These are phyloP conservation scores for Centrocercus urophasianus DNA, from an alignment of 2,113 vertebrate species.

Conservation along the genomic window DNA sequence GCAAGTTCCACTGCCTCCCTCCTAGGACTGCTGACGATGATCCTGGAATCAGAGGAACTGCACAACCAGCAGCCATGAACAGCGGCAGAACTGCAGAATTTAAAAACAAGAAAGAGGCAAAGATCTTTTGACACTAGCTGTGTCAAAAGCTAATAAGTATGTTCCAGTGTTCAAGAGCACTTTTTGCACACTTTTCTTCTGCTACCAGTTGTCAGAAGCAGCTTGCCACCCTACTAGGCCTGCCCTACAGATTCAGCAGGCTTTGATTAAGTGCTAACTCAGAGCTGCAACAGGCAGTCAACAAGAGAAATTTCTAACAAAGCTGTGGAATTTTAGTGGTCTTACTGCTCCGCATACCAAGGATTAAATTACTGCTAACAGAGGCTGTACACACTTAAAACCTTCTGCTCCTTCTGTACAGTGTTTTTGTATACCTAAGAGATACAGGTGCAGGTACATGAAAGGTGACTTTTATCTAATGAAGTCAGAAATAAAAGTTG, in stretches of 20 bases:
- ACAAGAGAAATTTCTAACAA: background rate
- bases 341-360: background rate
- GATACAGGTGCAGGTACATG: background rate
- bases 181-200: background rate
- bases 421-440: background rate
- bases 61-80: background rate
- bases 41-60: background rate
- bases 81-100: background rate
- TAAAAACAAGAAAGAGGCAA: background rate
- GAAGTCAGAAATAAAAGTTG: background rate
- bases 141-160: too few species aligned
- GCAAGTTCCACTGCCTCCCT: background rate
- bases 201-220: background rate
- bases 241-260: background rate
- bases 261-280: background rate
- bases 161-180: background rate
- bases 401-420: background rate
- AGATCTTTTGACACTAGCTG: background rate
- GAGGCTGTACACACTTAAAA: background rate
- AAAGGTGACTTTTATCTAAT: background rate
- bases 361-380: background rate
- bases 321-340: background rate
- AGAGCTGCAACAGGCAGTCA: background rate
- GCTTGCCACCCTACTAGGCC: background rate
- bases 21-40: fast-evolving